Evolutionary conservation across 2,888 invertebrate species (phyloP), one percentile per base, ranked within the genome.

Genomic region (Unio pictorum): DNA sequence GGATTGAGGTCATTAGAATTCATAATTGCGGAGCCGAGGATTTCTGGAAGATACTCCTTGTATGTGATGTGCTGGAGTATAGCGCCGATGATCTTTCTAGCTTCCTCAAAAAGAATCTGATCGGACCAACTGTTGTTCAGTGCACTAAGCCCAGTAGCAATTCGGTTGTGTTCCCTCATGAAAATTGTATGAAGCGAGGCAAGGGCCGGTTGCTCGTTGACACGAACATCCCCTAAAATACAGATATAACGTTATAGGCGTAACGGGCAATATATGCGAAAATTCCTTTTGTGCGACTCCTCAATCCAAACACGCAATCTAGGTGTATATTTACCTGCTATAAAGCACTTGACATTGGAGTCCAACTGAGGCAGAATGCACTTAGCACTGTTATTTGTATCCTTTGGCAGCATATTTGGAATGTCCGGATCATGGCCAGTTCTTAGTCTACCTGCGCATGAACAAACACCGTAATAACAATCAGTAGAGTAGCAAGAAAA

Each of bases 281-380:
- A 34, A 34, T 30, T 8, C 1, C 34, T 34, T 34, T 34, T 15
- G 11, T 15, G 45, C 11, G 45, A 45, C 45, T 11, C 45, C 45
- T 15, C 3, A 45, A 59, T 59, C 17, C 0, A 8, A 18, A 59
- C 17, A 59, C 2, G 8, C n/a, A n/a, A n/a, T 23, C 15, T 5
- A 23, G 23, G 1, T 23, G n/a, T 2, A 26, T 59, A 5, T 57
- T 55, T 66, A 73, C 73, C 73, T 66, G 73, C 66, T 55, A 30
- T 54, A 26, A 73, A 68, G 45, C 73, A 73, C 34, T 71, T 73
- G 15, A 69, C 58, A 34, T 65, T 64, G 18, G 59, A 63, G 34
- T 67, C 55, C 4, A 26, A 54, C 3, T 67, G 17, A 6, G 70
- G 67, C 17, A 70, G 45, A 4, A 64, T 55, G 68, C 73, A 73